Base-by-base conservation (phyloP, 2,888 invertebrate species). In the Eustalomyia histrio region DNA sequence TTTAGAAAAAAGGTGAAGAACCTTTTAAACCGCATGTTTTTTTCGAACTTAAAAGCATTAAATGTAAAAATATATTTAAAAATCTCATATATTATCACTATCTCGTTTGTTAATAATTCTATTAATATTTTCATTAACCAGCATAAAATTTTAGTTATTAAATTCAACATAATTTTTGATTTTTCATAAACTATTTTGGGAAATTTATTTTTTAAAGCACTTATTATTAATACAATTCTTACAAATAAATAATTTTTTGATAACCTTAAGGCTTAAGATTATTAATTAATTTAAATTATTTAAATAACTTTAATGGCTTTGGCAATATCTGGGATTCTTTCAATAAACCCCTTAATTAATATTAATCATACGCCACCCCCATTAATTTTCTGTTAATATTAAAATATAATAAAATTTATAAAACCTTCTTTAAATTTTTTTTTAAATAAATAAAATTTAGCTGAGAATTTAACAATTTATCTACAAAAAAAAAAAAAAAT, bases 1-100 rank as follows among this genome's bases (percentile, higher is more conserved):
- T 17, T 5, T 0, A 24, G 1, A 29, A 18, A n/a, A 33, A 63
- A 69, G 78, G 60, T 78, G 53, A 78, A 72, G 10, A 67, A 72
- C 60, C 78, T 67, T 17, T 67, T 35, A 60, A 35, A 35, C 35
- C 21, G 8, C 57, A 47, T n/a, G 43, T 47, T 47, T 39, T 39
- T 39, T 1, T 39, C n/a, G 7, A 6, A 7, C 29, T n/a, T n/a
- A 29, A 29, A 29, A 29, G 29, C 14, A 39, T 39, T 8, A 12
- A 39, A 12, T 39, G 9, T 39, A 1, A 39, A 39, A 39, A 12
- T 12, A 5, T 39, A 12, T 39, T 39, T 12, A 39, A 39, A 39
- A 35, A 35, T 35, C 1, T 35, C 2, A 21, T 3, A 21, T 21
- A 21, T 2, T 21, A 4, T 3, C 21, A 21, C 21, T 21, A 4